Evolutionary conservation across 2,797 vertebrate species (phyloP).

Genomic region (Siniperca undulata): DNA sequence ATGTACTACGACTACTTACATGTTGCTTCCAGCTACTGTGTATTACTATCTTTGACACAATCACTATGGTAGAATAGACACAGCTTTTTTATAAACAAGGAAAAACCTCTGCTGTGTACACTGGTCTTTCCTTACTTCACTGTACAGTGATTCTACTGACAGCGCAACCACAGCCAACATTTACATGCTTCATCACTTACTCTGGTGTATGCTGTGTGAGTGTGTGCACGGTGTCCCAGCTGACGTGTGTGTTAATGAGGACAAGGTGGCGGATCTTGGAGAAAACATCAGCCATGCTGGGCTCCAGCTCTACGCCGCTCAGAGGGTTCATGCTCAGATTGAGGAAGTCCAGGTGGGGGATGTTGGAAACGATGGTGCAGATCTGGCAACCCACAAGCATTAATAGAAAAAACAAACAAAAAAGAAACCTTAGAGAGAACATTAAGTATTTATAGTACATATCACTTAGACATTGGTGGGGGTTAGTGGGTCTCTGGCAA

Average conservation of each 20-base stretch:
- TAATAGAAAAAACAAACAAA: not conserved
- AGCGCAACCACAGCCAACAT: not conserved
- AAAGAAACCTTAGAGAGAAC: not conserved
- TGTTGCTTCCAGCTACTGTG: not conserved
- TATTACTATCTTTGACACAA: not conserved
- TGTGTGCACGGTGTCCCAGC: conserved; percentile 96
- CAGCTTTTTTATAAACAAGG: not conserved
- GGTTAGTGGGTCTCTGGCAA: too few species aligned
- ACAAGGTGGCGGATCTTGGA: conserved; percentile 92
- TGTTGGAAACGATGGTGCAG: conserved; percentile 95
- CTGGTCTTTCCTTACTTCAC: not conserved
- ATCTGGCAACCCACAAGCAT: conserved; percentile 84
- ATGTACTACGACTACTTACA: not conserved
- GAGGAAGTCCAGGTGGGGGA: conserved; percentile 96
- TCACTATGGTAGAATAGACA: not conserved
- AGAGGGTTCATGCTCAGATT: conserved; percentile 98
- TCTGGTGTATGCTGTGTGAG: conserved; percentile 93
- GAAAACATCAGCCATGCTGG: conserved; percentile 90
- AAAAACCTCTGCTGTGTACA: too few species aligned
- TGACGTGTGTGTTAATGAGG: conserved; percentile 96
- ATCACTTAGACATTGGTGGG: not conserved
- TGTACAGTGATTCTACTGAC: not conserved
- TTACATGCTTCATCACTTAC: conserved; percentile 82
- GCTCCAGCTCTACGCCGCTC: conserved; percentile 89
- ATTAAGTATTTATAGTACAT: not conserved